These are phyloP conservation scores for Thryonomys swinderianus DNA, from an alignment of 2,113 vertebrate genomes.

Conservation along the genomic window DNA sequence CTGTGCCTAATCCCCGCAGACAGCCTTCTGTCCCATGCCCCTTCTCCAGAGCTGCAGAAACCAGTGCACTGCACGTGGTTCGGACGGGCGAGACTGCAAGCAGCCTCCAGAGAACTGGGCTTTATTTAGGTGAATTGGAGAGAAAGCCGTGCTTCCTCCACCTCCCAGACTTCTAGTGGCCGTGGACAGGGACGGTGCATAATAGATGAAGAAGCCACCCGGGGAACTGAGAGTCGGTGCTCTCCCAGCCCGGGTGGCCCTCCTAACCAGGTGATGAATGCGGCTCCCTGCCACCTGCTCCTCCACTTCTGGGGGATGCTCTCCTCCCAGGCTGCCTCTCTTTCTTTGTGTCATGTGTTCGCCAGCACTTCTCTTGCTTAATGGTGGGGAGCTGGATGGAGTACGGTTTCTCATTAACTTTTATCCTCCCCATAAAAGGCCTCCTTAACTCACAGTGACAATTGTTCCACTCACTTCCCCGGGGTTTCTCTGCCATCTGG, in stretches of 20 bases:
- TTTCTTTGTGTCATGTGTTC: not conserved
- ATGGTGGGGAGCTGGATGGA: conserved; percentile 40
- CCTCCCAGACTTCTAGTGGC: not conserved
- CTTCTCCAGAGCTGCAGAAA: conserved; percentile 72
- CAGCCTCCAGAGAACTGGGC: conserved; percentile 34
- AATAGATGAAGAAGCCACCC: not conserved
- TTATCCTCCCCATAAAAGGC: conserved; percentile 57
- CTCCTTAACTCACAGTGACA: conserved; percentile 52
- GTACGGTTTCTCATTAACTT: conserved; percentile 63
- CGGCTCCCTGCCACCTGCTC: not conserved
- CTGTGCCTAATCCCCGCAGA: not conserved
- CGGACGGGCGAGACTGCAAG: conserved; percentile 35
- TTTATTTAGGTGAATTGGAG: conserved; percentile 66
- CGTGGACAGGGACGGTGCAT: not conserved
- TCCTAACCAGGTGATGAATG: conserved; percentile 30
- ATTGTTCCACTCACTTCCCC: not conserved
- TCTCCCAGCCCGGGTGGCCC: not conserved
- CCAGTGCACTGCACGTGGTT: conserved; percentile 35
- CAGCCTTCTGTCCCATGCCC: conserved; percentile 50
- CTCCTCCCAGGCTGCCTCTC: not conserved
- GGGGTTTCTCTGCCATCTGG: not conserved
- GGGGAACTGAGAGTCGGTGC: conserved; percentile 12
- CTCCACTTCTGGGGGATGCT: accelerated
- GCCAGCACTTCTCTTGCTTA: conserved; percentile 32
- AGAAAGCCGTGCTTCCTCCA: not conserved